These are phyloP conservation scores for Drosophila bunnanda DNA, from an alignment of 2,888 invertebrate species.

Conservation along the genomic window DNA sequence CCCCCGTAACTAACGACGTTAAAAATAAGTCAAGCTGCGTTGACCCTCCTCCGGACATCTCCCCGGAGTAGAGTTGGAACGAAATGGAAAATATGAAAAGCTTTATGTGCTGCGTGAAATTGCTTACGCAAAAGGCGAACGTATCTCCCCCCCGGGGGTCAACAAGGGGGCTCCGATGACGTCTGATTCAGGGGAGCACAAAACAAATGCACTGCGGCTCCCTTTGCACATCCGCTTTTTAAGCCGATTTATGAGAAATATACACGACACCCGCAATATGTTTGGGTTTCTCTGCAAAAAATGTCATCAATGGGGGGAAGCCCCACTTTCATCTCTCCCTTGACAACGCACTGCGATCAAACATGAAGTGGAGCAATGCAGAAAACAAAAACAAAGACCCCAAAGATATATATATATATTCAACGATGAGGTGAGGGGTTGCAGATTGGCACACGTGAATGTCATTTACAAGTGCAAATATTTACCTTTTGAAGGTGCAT, in stretches of 20 bases:
- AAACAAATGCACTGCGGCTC: constrained; percentile 58
- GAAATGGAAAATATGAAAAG: constrained; percentile 55
- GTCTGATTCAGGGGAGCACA: constrained; percentile 33
- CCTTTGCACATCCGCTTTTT: constrained; percentile 46
- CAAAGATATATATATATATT: constrained; percentile 1
- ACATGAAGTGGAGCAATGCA: constrained; percentile 55
- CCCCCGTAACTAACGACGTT: constrained; percentile 68
- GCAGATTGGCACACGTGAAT: constrained; percentile 66
- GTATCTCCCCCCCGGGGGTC: constrained; percentile 40
- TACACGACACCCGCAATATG: constrained; percentile 69
- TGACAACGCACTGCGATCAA: constrained; percentile 42
- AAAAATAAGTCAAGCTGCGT: constrained; percentile 71
- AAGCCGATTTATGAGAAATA: constrained; percentile 78
- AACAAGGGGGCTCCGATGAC: constrained; percentile 7
- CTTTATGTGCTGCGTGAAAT: constrained; percentile 61
- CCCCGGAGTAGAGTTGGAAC: constrained; percentile 23
- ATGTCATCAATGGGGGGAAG: constrained; percentile 26
- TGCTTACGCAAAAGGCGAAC: constrained; percentile 64
- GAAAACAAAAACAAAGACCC: constrained; percentile 31
- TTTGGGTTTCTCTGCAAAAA: constrained; percentile 49
- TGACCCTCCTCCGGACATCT: constrained; percentile 34
- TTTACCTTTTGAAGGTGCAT: constrained; percentile 70
- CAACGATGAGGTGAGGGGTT: not conserved
- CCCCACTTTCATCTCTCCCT: not conserved
- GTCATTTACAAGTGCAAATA: constrained; percentile 79